A percentile compares a stretch with the other conserved stretches of the same genome.
Conservation (phyloP, 2,797 vertebrate species). For the Microctenopoma stevenorrisi region DNA sequence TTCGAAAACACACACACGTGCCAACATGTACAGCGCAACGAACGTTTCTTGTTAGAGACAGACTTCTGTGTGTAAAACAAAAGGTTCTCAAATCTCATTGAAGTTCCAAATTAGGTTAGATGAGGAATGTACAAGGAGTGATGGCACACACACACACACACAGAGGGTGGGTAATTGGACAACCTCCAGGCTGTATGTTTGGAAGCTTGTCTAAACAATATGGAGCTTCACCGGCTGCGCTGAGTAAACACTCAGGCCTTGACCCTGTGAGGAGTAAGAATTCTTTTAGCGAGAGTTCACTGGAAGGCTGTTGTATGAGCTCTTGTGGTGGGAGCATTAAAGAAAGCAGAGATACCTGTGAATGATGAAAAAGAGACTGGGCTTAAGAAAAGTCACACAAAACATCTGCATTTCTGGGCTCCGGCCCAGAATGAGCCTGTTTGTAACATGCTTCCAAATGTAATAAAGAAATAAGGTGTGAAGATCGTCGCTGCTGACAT, state of each 20-base stretch:
- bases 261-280: constrained; percentile 78
- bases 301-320: constrained; percentile 64
- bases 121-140: constrained; percentile 58
- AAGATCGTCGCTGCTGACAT: constrained; percentile 40
- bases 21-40: constrained; percentile 14
- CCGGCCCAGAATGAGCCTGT: constrained; percentile 30
- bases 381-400: constrained; percentile 47
- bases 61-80: constrained; percentile 30
- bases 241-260: constrained; percentile 83
- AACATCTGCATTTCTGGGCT: constrained; percentile 17
- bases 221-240: constrained; percentile 79
- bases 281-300: constrained; percentile 77
- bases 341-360: constrained; percentile 39
- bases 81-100: constrained; percentile 18
- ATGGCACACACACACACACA: constrained; percentile 58
- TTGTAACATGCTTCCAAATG: constrained; percentile 44
- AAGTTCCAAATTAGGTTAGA: constrained; percentile 64
- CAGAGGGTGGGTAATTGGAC: constrained; percentile 75
- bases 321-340: constrained; percentile 36
- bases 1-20: constrained; percentile 29
- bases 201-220: constrained; percentile 86
- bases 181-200: constrained; percentile 79
- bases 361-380: constrained; percentile 24
- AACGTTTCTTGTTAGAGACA: constrained; percentile 26
- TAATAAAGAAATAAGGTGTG: constrained; percentile 47